Base-by-base conservation (phyloP, 2,113 vertebrate species). In the Coturnix japonica region DNA sequence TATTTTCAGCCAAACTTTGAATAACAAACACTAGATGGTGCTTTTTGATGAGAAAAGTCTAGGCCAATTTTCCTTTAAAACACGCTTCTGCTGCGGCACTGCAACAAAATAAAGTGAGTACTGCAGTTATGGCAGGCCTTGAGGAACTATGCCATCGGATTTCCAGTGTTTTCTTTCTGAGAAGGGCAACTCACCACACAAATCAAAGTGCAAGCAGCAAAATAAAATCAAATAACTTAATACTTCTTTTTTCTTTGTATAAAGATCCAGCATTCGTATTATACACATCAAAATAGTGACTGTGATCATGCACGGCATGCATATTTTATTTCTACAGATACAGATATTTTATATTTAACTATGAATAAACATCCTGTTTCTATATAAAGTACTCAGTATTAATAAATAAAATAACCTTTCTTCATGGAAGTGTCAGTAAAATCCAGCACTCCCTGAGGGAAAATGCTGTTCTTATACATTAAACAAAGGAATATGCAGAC, bases 21-120 rank as follows among this genome's bases (percentile, higher is more conserved):
- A 41, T 80, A 87, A 17, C 18, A 26, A 85, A 89, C 96, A 82
- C 93, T 95, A 96, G 96, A 76, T 95, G 96, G 96, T 90, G 93
- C 93, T 84, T 81, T 92, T 54, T 59, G 75, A 63, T 39, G 60
- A 85, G 43, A 82, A 87, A 87, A 86, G 18, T 31, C 6, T 21
- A 28, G 33, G 6, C 5, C 13, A 51, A 31, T 57, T 33, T 71
- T 37, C 14, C 54, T 73, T 81, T 57, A 44, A 80, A 85, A 64
- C 11, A 31, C 25, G 35, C 6, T 53, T 5, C 20, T 56, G 31
- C 37, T 69, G 37, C 6, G 56, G 19, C 37, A 47, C 16, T 9
- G 22, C 16, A 81, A 44, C 14, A 78, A 30, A 63, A 35, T 30
- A 28, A 64, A 84, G 44, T 6, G 3, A 66, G 20, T 5, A 41